Conservation (phyloP, 1,140 invertebrate genomes). For the Drosophila ananassae region DNA sequence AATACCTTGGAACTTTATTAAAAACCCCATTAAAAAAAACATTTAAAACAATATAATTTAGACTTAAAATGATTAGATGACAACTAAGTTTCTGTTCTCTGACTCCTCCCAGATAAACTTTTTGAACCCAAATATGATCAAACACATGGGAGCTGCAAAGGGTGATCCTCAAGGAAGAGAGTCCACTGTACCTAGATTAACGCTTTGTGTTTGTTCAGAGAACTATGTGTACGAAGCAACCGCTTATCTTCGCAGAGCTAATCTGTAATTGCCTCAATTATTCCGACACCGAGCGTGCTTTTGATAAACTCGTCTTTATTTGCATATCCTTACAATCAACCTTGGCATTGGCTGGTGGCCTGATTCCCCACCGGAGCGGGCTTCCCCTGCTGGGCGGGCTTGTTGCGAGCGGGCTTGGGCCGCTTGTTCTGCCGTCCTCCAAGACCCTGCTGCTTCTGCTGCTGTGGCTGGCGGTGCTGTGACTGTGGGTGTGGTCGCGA, state of each 20-base stretch:
- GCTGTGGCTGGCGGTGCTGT: constrained; percentile 11
- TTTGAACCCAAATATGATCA: no score
- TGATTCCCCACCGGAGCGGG: constrained; percentile 6
- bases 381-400: constrained; percentile 12
- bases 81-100: no score
- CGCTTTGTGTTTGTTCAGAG: not conserved
- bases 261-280: constrained; percentile 33
- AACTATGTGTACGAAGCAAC: constrained; percentile 1
- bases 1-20: no score
- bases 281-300: constrained; percentile 13
- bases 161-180: not conserved
- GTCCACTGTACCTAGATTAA: not conserved
- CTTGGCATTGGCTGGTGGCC: not conserved
- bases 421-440: constrained; percentile 38
- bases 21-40: no score
- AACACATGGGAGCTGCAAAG: not conserved
- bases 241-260: constrained; percentile 17
- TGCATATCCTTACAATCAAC: constrained; percentile 31
- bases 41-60: no score
- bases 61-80: no score
- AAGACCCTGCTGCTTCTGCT: not conserved
- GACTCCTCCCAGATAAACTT: no score
- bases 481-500: not conserved
- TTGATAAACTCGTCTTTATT: constrained; percentile 32
- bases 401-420: constrained; percentile 30